Evolutionary conservation across 2,888 invertebrate genomes (phyloP), one percentile per base, ranked within the genome.

Genomic region (Branchellion lobata): DNA sequence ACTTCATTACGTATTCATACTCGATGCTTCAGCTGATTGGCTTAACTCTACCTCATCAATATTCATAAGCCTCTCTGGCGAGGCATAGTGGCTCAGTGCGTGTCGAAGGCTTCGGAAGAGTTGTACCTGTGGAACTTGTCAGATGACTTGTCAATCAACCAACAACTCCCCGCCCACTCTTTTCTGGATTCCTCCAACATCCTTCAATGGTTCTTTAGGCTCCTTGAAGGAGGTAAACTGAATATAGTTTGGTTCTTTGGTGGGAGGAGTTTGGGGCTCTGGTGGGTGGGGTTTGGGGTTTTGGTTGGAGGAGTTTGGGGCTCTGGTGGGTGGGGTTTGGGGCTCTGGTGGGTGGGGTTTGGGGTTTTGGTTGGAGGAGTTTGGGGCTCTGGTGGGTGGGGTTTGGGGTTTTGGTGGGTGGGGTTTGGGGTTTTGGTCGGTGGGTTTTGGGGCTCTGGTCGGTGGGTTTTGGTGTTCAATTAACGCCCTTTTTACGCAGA

Each of bases 31-130:
- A n/a, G n/a, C n/a, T n/a, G n/a, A n/a, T n/a, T n/a, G n/a, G n/a
- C n/a, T n/a, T n/a, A n/a, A n/a, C n/a, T n/a, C n/a, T n/a, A 18
- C 21, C 61, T 57, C 61, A 57, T 57, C 3, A 24, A 18, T 24
- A 57, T 18, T 24, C 61, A 57, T 5, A 18, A 57, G 61, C 61
- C 61, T 57, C 61, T 3, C n/a, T 8, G 61, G n/a, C 24, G 61
- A 5, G 61, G 61, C 24, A 57, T 57, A 57, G 61, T 57, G 61
- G 61, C 61, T 18, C 61, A 57, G 24, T 57, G 61, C 24, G 61
- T 57, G n/a, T 57, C 61, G n/a, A 57, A 57, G 61, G 21, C 61
- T 24, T n/a, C 61, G 5, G n/a, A 5, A 3, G 14, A 57, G 61
- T 57, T 57, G 24, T 57, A 57, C n/a, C n/a, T 57, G 61, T 57